Evolutionary conservation across 2,113 vertebrate species (phyloP).

Genomic region (Pipa parva): DNA sequence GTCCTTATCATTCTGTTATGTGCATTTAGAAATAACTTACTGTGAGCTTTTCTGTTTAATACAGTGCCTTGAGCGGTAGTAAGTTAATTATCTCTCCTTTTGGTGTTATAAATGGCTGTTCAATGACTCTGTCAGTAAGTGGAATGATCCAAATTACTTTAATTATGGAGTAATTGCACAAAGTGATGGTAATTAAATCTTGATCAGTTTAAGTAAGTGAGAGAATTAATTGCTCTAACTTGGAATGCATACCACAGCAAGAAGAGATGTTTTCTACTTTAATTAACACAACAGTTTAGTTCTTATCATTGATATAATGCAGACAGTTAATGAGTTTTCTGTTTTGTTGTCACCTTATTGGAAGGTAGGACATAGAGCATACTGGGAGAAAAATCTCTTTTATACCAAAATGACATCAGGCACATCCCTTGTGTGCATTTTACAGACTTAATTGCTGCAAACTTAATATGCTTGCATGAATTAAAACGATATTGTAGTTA

Average conservation of each 20-base stretch:
- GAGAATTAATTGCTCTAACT: slow-evolving; percentile 93
- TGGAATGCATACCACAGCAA: slow-evolving; percentile 75
- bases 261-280: slow-evolving; percentile 72
- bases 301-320: slow-evolving; percentile 72
- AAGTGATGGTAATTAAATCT: slow-evolving; percentile 98
- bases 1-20: slow-evolving; percentile 48
- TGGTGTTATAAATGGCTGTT: slow-evolving; percentile 73
- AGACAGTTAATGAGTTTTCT: slow-evolving; percentile 73
- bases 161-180: slow-evolving; percentile 96
- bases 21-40: slow-evolving; percentile 58
- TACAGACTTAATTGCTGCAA: slow-evolving; percentile 45
- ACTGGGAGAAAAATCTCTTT: slow-evolving; percentile 57
- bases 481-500: slow-evolving; percentile 15
- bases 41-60: slow-evolving; percentile 56
- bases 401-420: slow-evolving; percentile 47
- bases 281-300: slow-evolving; percentile 72
- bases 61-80: slow-evolving; percentile 68
- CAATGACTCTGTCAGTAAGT: slow-evolving; percentile 84
- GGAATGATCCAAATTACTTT: slow-evolving; percentile 95
- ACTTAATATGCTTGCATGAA: slow-evolving; percentile 66
- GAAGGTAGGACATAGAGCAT: slow-evolving; percentile 63
- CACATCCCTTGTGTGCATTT: slow-evolving; percentile 34
- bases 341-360: slow-evolving; percentile 71
- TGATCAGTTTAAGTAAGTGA: slow-evolving; percentile 97
- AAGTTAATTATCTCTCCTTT: slow-evolving; percentile 80